Evolutionary conservation across 2,113 vertebrate genomes (phyloP).

Genomic region (Collichthys lucidus): DNA sequence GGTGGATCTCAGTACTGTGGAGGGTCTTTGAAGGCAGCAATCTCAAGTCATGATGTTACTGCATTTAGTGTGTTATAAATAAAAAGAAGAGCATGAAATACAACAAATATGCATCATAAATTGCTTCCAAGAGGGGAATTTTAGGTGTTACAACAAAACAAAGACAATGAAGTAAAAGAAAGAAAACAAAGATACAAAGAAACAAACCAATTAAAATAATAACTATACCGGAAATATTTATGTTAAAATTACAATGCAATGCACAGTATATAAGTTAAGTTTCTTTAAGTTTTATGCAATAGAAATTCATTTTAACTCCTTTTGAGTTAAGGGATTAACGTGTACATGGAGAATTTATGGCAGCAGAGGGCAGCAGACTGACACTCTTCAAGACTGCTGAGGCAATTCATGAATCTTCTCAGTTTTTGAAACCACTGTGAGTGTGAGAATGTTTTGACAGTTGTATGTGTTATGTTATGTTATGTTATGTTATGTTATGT

Average conservation of each 20-base stretch:
- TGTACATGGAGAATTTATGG: background rate
- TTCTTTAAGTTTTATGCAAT: background rate
- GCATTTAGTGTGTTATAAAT: background rate
- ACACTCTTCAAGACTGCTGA: conserved; percentile 11
- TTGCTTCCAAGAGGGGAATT: background rate
- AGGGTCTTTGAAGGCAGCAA: background rate
- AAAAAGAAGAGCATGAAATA: background rate
- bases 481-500: no score
- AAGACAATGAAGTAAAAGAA: background rate
- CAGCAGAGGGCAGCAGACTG: conserved; percentile 73
- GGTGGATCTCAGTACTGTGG: background rate
- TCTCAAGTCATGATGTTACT: background rate
- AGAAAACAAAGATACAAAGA: background rate
- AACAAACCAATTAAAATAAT: background rate
- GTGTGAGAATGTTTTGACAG: background rate
- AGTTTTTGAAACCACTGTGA: background rate
- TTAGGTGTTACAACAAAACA: background rate
- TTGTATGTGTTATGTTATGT: background rate
- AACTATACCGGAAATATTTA: background rate
- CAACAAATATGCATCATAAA: background rate
- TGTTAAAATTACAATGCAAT: background rate
- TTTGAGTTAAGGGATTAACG: no score
- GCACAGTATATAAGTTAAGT: no score
- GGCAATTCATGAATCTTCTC: background rate
- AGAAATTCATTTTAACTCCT: background rate